Conservation (phyloP, 2,797 vertebrate genomes). For the Cyclopterus lumpus region DNA sequence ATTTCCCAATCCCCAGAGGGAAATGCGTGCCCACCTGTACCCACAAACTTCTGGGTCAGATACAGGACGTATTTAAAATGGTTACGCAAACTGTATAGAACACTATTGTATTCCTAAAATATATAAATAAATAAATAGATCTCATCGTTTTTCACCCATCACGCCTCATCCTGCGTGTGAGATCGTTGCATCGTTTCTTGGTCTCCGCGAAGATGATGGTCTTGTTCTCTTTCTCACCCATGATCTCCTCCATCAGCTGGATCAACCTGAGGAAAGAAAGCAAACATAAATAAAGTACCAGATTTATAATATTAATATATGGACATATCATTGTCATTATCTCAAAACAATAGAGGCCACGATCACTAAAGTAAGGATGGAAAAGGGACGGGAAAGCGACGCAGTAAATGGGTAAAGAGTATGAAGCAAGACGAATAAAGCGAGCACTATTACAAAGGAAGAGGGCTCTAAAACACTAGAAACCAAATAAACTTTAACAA, state of each 20-base stretch:
- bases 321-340: neutral
- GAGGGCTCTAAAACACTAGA: neutral
- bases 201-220: conserved; percentile 98
- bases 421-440: neutral
- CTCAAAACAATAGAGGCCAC: neutral
- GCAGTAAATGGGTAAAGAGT: neutral
- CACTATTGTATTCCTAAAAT: neutral
- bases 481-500: neutral
- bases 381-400: neutral
- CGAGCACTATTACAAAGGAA: neutral
- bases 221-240: conserved; percentile 99
- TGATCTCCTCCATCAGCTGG: conserved; percentile 98
- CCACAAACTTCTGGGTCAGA: neutral
- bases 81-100: neutral
- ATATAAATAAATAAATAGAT: neutral
- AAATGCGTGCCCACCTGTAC: neutral
- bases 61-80: neutral
- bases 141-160: conserved; percentile 87
- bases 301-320: neutral
- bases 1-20: neutral
- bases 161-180: conserved; percentile 96
- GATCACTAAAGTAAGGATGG: neutral
- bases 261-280: conserved; percentile 83
- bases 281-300: neutral
- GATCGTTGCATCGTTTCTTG: conserved; percentile 96